A percentile compares a stretch with the other conserved stretches of the same genome.
Evolutionary conservation across 2,888 invertebrate genomes (phyloP).

Genomic region (Aphodius sticticus): DNA sequence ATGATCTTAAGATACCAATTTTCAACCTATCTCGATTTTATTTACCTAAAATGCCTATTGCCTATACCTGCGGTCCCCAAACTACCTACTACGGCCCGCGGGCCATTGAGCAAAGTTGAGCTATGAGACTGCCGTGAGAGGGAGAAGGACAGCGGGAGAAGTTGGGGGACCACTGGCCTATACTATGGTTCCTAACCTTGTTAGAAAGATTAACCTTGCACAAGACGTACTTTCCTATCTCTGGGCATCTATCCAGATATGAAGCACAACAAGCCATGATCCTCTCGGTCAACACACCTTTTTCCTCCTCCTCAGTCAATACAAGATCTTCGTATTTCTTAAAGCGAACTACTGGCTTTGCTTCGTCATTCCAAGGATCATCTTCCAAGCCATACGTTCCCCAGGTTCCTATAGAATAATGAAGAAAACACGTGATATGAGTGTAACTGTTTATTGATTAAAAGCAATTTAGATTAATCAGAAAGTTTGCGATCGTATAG

Average conservation of each 20-base stretch:
- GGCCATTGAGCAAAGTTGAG: too few species aligned
- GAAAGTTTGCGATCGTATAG: slow-evolving; percentile 13
- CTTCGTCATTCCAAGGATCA: slow-evolving; percentile 45
- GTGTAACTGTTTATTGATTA: background rate
- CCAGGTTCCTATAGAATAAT: slow-evolving; percentile 44
- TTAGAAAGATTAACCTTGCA: slow-evolving; percentile 60
- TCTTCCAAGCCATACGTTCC: slow-evolving; percentile 43
- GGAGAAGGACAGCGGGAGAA: too few species aligned
- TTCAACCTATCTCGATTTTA: too few species aligned
- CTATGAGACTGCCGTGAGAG: too few species aligned
- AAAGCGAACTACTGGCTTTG: slow-evolving; percentile 41
- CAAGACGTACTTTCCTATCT: slow-evolving; percentile 63
- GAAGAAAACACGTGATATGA: background rate
- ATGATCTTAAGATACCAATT: too few species aligned
- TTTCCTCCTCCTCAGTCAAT: slow-evolving; percentile 49
- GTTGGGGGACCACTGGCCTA: too few species aligned
- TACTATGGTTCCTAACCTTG: slow-evolving; percentile 7
- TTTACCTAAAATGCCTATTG: too few species aligned
- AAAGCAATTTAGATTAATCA: slow-evolving; percentile 9
- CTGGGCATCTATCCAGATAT: slow-evolving; percentile 65
- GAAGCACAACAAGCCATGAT: slow-evolving; percentile 63
- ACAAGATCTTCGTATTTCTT: slow-evolving; percentile 42
- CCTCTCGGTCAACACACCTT: slow-evolving; percentile 64
- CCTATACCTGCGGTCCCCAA: too few species aligned
- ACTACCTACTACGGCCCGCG: too few species aligned